Percentiles rank a stretch among this genome's conserved stretches.
These are phyloP conservation scores for Talpa occidentalis DNA, from an alignment of 2,113 vertebrate genomes.

Conservation along the genomic window DNA sequence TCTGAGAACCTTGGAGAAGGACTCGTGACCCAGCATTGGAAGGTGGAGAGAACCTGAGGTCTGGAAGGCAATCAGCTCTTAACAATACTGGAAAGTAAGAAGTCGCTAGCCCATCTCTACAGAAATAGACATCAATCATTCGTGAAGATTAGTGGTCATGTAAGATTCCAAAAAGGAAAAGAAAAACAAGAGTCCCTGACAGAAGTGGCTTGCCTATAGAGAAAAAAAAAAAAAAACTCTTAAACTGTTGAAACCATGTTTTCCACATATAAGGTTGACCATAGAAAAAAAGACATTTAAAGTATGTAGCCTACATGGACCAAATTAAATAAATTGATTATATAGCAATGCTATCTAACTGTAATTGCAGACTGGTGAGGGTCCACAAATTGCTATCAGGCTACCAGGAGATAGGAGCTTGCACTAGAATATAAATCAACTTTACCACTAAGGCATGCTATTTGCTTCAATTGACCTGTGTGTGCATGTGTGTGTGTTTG, in stretches of 20 bases:
- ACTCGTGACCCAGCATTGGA: not conserved
- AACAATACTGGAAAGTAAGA: not conserved
- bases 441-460: not conserved
- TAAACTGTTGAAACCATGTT: not conserved
- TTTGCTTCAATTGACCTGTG: not conserved
- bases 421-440: not conserved
- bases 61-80: not conserved
- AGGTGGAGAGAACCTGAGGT: not conserved
- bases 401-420: not conserved
- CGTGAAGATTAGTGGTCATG: not conserved
- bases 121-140: not conserved
- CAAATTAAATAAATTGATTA: not conserved
- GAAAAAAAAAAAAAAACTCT: not conserved
- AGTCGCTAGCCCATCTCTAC: not conserved
- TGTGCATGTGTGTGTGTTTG: too few species aligned
- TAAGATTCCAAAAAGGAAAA: slow-evolving; percentile 22
- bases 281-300: not conserved
- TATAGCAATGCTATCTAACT: not conserved
- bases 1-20: not conserved
- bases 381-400: not conserved
- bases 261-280: not conserved
- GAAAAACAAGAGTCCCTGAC: not conserved
- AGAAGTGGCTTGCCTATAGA: not conserved
- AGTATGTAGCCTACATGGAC: not conserved
- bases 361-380: not conserved